These are phyloP conservation scores for Donacobius atricapilla DNA, from an alignment of 2,113 vertebrate species.

Conservation along the genomic window DNA sequence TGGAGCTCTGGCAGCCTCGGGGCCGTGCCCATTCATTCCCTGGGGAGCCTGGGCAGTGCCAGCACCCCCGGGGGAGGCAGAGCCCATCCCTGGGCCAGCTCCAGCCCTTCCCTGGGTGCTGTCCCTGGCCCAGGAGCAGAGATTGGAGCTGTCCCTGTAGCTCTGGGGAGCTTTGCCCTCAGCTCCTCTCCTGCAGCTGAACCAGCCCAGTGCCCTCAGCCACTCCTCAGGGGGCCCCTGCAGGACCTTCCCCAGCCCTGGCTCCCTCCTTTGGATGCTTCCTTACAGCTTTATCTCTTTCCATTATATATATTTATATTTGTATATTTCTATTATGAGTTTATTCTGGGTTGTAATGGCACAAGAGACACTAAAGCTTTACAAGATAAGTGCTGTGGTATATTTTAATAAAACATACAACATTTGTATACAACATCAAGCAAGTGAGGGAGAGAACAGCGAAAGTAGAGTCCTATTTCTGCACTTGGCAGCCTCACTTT, in stretches of 20 bases:
- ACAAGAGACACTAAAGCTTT: background rate
- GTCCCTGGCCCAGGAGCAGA: background rate
- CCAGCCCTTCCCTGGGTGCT: fast-evolving
- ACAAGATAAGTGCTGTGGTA: background rate
- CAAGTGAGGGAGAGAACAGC: background rate
- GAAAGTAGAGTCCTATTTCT: background rate
- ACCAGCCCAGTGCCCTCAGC: background rate
- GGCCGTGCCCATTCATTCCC: background rate
- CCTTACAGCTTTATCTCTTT: background rate
- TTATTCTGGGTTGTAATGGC: background rate
- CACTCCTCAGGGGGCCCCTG: fast-evolving
- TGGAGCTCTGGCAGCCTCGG: background rate
- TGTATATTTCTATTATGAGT: background rate
- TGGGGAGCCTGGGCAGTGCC: background rate
- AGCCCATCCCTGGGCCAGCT: background rate
- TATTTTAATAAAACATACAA: background rate
- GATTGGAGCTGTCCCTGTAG: background rate
- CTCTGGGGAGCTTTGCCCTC: background rate
- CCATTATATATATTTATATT: background rate
- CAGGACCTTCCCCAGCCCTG: fast-evolving
- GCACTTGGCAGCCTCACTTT: background rate
- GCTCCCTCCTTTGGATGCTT: background rate
- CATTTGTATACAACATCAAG: background rate
- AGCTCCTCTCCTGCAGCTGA: background rate
- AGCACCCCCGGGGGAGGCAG: background rate